Evolutionary conservation across 2,797 vertebrate species (phyloP), one percentile per base, ranked within the genome.

Genomic region (Spinus pinus): DNA sequence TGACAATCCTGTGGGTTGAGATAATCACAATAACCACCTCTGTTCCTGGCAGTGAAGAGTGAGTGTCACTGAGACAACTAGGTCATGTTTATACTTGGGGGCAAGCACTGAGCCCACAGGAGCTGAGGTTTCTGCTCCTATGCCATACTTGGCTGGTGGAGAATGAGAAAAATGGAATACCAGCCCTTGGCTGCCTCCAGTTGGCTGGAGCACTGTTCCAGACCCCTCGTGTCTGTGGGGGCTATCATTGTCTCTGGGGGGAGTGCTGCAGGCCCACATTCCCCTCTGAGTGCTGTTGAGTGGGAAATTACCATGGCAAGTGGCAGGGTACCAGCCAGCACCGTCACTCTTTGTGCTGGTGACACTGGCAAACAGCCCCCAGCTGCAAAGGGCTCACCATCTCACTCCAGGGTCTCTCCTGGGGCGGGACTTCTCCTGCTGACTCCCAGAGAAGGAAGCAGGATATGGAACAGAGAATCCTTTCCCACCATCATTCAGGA

Each of bases 141-240:
- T 0, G 2, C 41, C 22, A 70, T 0, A 2, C 21, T 39, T 44
- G 35, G 28, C 19, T 2, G 2, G 10, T 51, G 20, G 14, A 79
- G n/a, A 42, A 69, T 14, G 20, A 73, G 22, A 56, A 47, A 17
- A 62, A 41, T 12, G 31, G 12, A 78, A 62, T 30, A 54, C 3
- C 6, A 83, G 47, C 4, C 35, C 17, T 35, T 62, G 54, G 41
- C 51, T 54, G 37, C 16, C 41, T 25, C 57, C 24, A 12, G 9
- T 2, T 53, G 18, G 8, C 25, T 31, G 1, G 1, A 44, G 46
- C 13, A 39, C 28, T 37, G 50, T 14, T 16, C 15, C 30, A 2
- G 41, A 35, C 13, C 8, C n/a, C 30, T 17, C 0, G 0, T 10
- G n/a, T 18, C 35, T 1, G 0, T 30, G 19, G 24, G 9, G 25